Base-by-base conservation (phyloP, 1,140 invertebrate genomes). In the Caenorhabditis briggsae region DNA sequence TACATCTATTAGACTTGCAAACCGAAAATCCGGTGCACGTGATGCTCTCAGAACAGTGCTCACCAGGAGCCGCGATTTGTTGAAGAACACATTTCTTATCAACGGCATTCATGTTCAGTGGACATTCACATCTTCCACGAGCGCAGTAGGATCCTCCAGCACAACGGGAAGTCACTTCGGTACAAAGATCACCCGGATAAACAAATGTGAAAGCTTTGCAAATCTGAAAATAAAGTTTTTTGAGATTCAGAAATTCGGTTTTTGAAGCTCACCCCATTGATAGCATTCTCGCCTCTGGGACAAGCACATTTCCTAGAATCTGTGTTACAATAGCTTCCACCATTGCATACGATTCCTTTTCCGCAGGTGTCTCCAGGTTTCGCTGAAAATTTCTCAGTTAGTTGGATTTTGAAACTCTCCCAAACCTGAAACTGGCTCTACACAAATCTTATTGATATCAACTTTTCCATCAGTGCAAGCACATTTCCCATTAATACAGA, bases 321-420 rank as follows among this genome's bases (percentile, higher is more conserved):
- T 16, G 41, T 48, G 41, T 88, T 53, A 50, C 88, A 88, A 12
- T 88, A 56, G n/a, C 82, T 70, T 33, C 84, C 84, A 50, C 82
- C 82, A 11, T 58, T 7, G 53, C 88, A 88, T 14, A 88, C 58
- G 41, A 84, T 83, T 82, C 78, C 86, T 33, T 87, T 88, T 33
- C 61, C 88, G 53, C 88, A 88, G 3, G 61, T 74, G 11, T 88
- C 88, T 46, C 88, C 88, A 33, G 88, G 87, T 85, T 65, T 50
- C 1, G 86, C 88, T 88, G 46, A 56, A 82, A 74, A 82, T 11
- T 9, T 83, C 0, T 0, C 2, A 33, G 3, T 33, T 33, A 1
- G 6, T 53, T 14, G 6, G 16, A 53, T 8, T 18, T n/a, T 2
- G 7, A 23, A 59, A 50, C 18, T 20, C 11, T 58, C 3, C 82